Conservation (phyloP, 2,888 invertebrate genomes). For the Drosophila cognata region DNA sequence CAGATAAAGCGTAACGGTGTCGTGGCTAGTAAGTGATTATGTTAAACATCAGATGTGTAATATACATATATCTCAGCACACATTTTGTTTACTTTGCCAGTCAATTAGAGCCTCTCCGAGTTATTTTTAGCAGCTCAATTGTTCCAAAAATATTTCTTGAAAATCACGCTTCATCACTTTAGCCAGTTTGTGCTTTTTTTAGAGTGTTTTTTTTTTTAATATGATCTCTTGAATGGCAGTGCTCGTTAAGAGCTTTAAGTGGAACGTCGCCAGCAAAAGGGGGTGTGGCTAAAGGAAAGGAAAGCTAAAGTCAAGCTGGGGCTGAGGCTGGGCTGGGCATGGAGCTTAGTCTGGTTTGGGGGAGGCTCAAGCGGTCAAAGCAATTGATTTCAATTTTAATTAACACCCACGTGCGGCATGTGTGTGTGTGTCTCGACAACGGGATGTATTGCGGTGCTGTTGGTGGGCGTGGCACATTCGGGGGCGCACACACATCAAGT, state of each 20-base stretch:
- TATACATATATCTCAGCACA: background rate
- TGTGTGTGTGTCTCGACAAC: constrained; percentile 1
- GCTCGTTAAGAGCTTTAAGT: constrained; percentile 15
- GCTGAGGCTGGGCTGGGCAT: background rate
- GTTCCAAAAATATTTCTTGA: constrained; percentile 12
- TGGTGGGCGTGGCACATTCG: constrained; percentile 40
- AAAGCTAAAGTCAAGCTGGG: background rate
- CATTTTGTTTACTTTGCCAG: background rate
- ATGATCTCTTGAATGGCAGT: constrained; percentile 15
- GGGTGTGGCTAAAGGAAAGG: background rate
- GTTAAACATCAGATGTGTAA: constrained; percentile 1
- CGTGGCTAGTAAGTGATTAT: constrained; percentile 39
- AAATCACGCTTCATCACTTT: constrained; percentile 40
- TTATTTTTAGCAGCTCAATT: constrained; percentile 58
- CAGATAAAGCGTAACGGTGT: constrained; percentile 14
- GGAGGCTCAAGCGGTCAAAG: constrained; percentile 17
- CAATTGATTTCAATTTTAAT: constrained; percentile 75
- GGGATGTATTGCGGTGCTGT: background rate
- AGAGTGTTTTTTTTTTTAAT: constrained; percentile 6
- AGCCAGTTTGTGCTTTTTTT: constrained; percentile 35
- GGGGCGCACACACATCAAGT: constrained; percentile 26
- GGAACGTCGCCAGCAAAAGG: constrained; percentile 1
- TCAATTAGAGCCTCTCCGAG: constrained; percentile 46
- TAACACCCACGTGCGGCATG: constrained; percentile 62
- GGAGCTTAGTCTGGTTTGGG: background rate